Evolutionary conservation across 1,140 invertebrate species (phyloP).

Genomic region (Rhizoglyphus robini): DNA sequence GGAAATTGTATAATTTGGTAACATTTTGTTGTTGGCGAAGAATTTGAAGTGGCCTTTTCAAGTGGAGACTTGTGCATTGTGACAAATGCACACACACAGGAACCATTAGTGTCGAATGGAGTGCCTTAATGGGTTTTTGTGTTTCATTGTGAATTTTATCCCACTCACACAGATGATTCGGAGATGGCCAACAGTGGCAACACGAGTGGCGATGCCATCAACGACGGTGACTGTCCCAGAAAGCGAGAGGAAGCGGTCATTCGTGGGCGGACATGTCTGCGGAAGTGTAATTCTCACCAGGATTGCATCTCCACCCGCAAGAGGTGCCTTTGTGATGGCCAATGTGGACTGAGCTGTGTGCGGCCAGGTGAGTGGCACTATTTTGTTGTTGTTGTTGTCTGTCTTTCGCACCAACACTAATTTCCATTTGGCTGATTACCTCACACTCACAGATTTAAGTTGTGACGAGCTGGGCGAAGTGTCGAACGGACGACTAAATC

Average conservation of each 20-base stretch:
- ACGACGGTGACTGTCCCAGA: conserved; percentile 24
- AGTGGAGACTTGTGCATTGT: too few relatives aligned
- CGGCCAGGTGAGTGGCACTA: conserved; percentile 51
- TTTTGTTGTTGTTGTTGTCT: neutral
- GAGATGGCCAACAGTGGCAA: too few relatives aligned
- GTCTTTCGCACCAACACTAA: neutral
- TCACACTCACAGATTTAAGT: conserved; percentile 53
- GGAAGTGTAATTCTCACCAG: conserved; percentile 81
- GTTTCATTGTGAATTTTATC: too few relatives aligned
- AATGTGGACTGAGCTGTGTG: conserved; percentile 91
- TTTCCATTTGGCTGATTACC: neutral
- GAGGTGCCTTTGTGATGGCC: conserved; percentile 87
- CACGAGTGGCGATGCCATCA: too few relatives aligned
- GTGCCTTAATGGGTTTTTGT: too few relatives aligned
- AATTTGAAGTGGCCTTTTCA: too few relatives aligned
- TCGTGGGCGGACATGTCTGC: conserved; percentile 64
- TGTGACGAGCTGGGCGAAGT: conserved; percentile 55
- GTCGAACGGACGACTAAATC: conserved; percentile 49
- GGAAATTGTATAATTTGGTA: too few relatives aligned
- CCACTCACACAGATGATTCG: too few relatives aligned
- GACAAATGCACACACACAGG: too few relatives aligned
- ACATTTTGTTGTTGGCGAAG: too few relatives aligned
- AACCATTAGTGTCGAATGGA: too few relatives aligned
- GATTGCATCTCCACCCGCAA: conserved; percentile 95
- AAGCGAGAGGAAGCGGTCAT: conserved; percentile 29